These are phyloP conservation scores for Volucella bombylans DNA, from an alignment of 2,888 invertebrate species.

Conservation along the genomic window DNA sequence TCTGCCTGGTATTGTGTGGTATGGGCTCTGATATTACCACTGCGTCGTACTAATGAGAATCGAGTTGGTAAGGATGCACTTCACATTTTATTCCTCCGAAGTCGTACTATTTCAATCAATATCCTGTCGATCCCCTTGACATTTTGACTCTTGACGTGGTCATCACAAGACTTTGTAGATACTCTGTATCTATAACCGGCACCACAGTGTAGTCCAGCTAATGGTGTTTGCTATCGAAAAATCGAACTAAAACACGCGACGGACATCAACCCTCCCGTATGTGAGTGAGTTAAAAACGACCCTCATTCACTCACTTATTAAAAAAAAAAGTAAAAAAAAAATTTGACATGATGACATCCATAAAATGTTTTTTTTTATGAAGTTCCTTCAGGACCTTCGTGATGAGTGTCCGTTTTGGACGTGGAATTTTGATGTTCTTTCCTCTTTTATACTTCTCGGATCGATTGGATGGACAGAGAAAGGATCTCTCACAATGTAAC, in stretches of 20 bases:
- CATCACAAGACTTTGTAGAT: conserved; percentile 14
- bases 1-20: conserved; percentile 51
- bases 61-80: conserved; percentile 48
- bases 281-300: conserved; percentile 14
- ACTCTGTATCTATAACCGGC: background rate
- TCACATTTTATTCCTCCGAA: conserved; percentile 9
- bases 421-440: conserved; percentile 63
- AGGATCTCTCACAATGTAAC: conserved; percentile 58
- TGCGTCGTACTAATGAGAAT: conserved; percentile 41
- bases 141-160: conserved; percentile 52
- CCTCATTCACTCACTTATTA: background rate
- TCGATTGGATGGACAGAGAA: conserved; percentile 35
- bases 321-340: conserved; percentile 28
- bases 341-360: conserved; percentile 74
- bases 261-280: conserved; percentile 38
- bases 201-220: conserved; percentile 36
- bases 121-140: conserved; percentile 49
- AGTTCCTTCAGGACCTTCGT: conserved; percentile 72
- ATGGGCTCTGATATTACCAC: conserved; percentile 19
- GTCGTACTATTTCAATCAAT: conserved; percentile 65
- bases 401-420: conserved; percentile 60
- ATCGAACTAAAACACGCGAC: conserved; percentile 69
- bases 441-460: conserved; percentile 16
- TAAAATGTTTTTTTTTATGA: conserved; percentile 66
- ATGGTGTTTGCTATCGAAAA: conserved; percentile 72